Conservation (phyloP, 30 jellyfish, hydroid and myxozoan genomes). For the Hydractinia symbiolongicarpus region DNA sequence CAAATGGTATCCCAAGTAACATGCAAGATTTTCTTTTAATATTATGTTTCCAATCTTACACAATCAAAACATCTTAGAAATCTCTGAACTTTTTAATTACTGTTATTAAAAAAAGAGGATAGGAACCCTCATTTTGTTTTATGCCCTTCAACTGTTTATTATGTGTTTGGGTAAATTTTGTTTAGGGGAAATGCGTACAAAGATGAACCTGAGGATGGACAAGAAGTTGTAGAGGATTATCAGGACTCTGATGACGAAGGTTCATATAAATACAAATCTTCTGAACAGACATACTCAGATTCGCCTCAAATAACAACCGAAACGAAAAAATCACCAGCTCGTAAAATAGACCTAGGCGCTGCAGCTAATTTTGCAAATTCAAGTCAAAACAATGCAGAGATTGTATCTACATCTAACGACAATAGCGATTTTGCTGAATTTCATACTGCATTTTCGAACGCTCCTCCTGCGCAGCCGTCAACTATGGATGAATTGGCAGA, state of each 20-base stretch:
- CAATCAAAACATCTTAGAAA: not conserved
- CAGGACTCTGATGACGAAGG: slow-evolving; percentile 57
- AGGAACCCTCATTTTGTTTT: not conserved
- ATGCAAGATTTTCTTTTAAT: not conserved
- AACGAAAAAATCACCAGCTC: slow-evolving; percentile 44
- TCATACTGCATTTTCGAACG: slow-evolving; percentile 9
- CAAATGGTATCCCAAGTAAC: too few species aligned
- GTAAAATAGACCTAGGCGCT: slow-evolving; percentile 80
- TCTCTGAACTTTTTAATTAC: not conserved
- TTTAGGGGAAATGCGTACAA: slow-evolving; percentile 38
- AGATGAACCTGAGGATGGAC: slow-evolving; percentile 94
- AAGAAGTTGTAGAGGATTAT: slow-evolving; percentile 68
- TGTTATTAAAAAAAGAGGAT: not conserved
- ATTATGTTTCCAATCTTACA: not conserved
- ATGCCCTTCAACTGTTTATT: not conserved
- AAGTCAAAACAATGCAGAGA: not conserved
- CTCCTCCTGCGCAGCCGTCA: slow-evolving; percentile 31
- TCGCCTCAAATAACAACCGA: slow-evolving; percentile 17
- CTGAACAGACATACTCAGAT: slow-evolving; percentile 12
- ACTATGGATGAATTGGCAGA: slow-evolving; percentile 74
- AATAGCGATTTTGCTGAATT: slow-evolving; percentile 33
- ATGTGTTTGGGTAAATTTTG: not conserved
- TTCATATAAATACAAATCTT: slow-evolving; percentile 42
- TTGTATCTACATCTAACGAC: not conserved
- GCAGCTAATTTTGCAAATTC: slow-evolving; percentile 59